Base-by-base conservation (phyloP, 2,888 invertebrate species). In the Glaucopsyche alexis region DNA sequence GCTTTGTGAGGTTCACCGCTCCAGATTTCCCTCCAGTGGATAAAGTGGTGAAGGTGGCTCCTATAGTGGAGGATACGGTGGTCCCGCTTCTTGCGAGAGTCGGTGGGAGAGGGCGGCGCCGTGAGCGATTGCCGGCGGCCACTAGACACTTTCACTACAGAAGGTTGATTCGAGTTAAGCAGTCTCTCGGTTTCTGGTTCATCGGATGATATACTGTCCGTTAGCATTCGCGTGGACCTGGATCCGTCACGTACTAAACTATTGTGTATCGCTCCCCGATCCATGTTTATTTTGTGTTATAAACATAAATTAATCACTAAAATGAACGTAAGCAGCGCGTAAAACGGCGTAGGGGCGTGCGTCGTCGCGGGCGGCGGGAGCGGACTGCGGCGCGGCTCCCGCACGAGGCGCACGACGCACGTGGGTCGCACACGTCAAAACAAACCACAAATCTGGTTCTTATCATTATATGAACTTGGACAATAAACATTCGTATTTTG, bases 11-110 rank as follows among this genome's bases (percentile, higher is more conserved):
- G 90, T 78, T 93, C 92, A 76, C 91, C 91, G 74, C 89, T 87
- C 92, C 92, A 91, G 77, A 91, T 91, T 81, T 92, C 92, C 79
- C 87, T 86, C 93, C 93, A 94, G 81, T 91, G 91, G 76, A 91
- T 93, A 74, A 91, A 84, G 74, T 92, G 90, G 78, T 90, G 91
- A 78, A 88, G 87, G 80, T 89, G 93, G 83, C 87, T 93, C 85
- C 82, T 90, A 81, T 89, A 93, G 82, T 89, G 87, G 81, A 88
- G 91, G 78, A 85, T 91, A 72, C 85, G 89, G 70, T 76, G 74
- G 80, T 86, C 88, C 76, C 86, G 88, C 83, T 91, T 91, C 82
- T 92, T 91, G 76, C 91, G 85, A 52, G 86, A 90, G 74, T 92
- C 92, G n/a, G 87, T 89, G 8, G 93, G 93, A 45, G 93, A 93